Conservation (phyloP, 1,140 invertebrate genomes). For the Pseudomyrmex gracilis region DNA sequence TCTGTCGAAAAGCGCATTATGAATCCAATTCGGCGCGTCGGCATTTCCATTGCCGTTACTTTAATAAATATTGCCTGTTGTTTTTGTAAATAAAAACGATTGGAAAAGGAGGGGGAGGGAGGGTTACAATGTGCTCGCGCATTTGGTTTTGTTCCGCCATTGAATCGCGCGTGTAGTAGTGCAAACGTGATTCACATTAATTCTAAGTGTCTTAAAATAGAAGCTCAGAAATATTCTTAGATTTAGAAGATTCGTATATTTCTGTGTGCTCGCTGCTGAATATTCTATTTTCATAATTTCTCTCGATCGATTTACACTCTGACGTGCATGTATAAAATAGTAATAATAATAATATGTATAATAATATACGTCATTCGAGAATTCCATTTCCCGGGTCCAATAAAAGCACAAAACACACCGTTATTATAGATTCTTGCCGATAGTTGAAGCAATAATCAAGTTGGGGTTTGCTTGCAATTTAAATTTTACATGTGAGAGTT, state of each 20-base stretch:
- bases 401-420: conserved; percentile 64
- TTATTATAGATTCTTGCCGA: conserved; percentile 63
- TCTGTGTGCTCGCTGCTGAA: not conserved
- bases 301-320: not conserved
- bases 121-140: too few species aligned
- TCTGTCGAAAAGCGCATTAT: conserved; percentile 51
- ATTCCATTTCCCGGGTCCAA: conserved; percentile 41
- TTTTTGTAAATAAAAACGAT: conserved; percentile 17
- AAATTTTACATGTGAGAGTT: conserved; percentile 68
- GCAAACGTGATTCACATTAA: conserved; percentile 8
- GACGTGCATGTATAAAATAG: not conserved
- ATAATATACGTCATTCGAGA: conserved; percentile 21
- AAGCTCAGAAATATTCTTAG: not conserved
- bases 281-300: not conserved
- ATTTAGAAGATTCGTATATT: not conserved
- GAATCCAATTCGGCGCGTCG: not conserved
- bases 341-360: too few species aligned
- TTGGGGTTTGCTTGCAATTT: conserved; percentile 63
- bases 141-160: not conserved
- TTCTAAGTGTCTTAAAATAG: too few species aligned
- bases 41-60: conserved; percentile 10
- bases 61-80: conserved; percentile 31
- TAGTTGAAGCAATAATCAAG: conserved; percentile 46
- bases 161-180: not conserved
- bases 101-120: too few species aligned